Base-by-base conservation (phyloP, 2,888 invertebrate genomes). In the Callyntrura guangdongensis region DNA sequence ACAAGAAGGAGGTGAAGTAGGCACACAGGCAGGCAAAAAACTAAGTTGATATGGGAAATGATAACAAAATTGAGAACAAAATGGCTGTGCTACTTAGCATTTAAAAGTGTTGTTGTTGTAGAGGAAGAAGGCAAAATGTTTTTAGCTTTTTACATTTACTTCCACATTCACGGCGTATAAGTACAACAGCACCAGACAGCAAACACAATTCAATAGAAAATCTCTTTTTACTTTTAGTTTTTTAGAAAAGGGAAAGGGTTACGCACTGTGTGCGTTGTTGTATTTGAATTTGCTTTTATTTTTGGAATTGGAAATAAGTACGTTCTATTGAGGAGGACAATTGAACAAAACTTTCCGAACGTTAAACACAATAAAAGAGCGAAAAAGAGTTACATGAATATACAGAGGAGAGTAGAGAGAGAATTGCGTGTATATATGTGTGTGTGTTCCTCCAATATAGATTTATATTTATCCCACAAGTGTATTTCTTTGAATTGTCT, bases 41-140 rank as follows among this genome's bases (percentile, higher is more conserved):
- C 17, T 0, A 81, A 27, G 59, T 17, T 81, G 81, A 77, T 72
- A 22, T 59, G 59, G 25, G 59, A 59, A 59, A 77, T 89, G 89
- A 89, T 84, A 84, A 83, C 82, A 89, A 83, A 89, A 89, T 84
- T 74, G 69, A 77, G 89, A 77, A 77, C 74, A 77, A 89, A 84
- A 89, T 84, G 72, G 74, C 77, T 84, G 20, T 25, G 59, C 88
- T 82, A 59, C 83, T 82, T 36, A 84, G 84, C 69, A 64, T 53
- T n/a, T 64, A 67, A 83, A 83, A 64, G 22, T 0, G 12, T 22
- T 67, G 25, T 67, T 67, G 56, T 56, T 56, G 20, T 47, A 11
- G 14, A 12, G 67, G n/a, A 45, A 36, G 45, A 27, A 81, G 49
- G 59, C 67, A 88, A 83, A 77, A 67, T 77, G 53, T 89, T 89